Evolutionary conservation across 2,797 vertebrate species (phyloP).

Genomic region (Leucoraja ocellata): DNA sequence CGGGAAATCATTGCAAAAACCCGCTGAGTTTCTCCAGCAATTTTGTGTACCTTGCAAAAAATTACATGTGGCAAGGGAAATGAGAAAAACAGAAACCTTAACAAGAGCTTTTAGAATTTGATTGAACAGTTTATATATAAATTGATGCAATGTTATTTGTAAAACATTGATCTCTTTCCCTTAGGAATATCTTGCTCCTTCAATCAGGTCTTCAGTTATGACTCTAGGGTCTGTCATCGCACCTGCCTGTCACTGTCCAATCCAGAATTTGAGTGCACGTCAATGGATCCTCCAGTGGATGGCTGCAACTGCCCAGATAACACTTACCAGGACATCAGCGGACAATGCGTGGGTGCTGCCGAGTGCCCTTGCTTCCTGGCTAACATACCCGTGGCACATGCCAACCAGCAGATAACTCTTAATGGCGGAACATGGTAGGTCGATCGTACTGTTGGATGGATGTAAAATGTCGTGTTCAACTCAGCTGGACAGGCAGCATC

Average conservation of each 20-base stretch:
- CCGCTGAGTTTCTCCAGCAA: too few species aligned
- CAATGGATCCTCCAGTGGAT: background rate
- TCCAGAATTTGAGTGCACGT: background rate
- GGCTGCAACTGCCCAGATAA: slow-evolving; percentile 26
- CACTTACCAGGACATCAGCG: background rate
- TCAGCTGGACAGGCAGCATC: too few species aligned
- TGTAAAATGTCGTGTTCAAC: too few species aligned
- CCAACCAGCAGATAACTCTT: slow-evolving; percentile 10
- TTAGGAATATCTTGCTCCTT: background rate
- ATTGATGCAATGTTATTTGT: too few species aligned
- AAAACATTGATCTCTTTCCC: background rate
- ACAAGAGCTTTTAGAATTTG: background rate
- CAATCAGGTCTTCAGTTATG: background rate
- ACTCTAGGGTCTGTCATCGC: background rate
- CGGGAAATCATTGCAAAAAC: background rate
- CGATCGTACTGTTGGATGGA: background rate
- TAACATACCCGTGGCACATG: background rate
- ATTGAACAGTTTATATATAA: background rate
- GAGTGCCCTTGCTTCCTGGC: background rate
- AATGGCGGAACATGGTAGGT: slow-evolving; percentile 12
- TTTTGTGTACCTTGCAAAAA: background rate
- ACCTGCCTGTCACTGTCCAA: slow-evolving; percentile 9
- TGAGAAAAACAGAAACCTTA: background rate
- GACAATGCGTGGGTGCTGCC: background rate
- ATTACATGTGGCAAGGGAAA: background rate